phyloP scores from a whole-genome alignment of 2,888 invertebrate species.

The Limnephilus rhombicus region DNA sequence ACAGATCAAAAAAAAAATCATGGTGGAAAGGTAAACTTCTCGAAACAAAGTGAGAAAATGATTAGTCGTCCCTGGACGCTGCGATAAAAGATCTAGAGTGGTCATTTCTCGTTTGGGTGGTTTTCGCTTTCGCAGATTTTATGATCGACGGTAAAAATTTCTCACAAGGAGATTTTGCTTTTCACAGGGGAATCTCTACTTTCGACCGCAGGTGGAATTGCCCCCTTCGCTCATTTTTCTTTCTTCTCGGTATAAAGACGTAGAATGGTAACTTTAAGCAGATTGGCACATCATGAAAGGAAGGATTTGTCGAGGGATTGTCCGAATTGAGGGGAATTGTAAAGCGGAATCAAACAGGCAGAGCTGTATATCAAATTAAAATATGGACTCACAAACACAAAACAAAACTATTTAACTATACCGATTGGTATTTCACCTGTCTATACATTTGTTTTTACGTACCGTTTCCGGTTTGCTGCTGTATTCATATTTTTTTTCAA shows the following conservation, averaged over 20 bases:
- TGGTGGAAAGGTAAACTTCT: neutral
- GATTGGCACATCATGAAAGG: neutral
- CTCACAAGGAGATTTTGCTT: conserved; percentile 41
- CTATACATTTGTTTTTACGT: too few species aligned
- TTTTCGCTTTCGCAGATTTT: conserved; percentile 50
- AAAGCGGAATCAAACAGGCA: neutral
- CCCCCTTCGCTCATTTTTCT: neutral
- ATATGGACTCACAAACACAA: neutral
- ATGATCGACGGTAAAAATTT: conserved; percentile 53
- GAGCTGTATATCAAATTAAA: neutral
- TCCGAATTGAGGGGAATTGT: neutral
- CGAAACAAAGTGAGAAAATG: neutral
- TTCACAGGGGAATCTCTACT: conserved; percentile 11
- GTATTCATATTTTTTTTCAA: too few species aligned
- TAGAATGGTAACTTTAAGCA: neutral
- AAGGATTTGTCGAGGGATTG: neutral
- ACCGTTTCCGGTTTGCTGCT: too few species aligned
- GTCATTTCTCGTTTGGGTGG: conserved; percentile 44
- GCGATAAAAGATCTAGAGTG: conserved; percentile 43
- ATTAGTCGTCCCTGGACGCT: neutral
- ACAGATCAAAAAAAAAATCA: neutral
- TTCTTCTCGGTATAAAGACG: neutral
- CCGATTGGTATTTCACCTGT: too few species aligned
- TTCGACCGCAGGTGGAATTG: conserved; percentile 39
- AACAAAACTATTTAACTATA: too few species aligned